Conservation (phyloP, 1,140 invertebrate species). For the Brachionus plicatilis region DNA sequence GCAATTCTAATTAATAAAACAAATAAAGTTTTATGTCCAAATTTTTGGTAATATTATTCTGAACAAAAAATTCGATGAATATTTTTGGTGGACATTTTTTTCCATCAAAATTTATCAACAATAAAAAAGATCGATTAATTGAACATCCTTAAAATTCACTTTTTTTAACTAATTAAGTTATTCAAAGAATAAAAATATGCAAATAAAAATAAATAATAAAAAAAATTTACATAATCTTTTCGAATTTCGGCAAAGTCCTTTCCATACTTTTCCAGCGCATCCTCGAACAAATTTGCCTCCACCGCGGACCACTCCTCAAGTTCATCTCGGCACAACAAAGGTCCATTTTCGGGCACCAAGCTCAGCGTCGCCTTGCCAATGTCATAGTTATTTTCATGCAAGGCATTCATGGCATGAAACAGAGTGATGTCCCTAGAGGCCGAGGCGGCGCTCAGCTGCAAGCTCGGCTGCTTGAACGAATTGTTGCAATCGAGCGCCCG, state of each 20-base stretch:
- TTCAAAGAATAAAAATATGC: too few relatives aligned
- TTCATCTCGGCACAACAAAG: constrained; percentile 93
- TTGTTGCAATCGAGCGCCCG: constrained; percentile 94
- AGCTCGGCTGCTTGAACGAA: constrained; percentile 91
- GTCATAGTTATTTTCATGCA: constrained; percentile 86
- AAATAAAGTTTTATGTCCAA: too few relatives aligned
- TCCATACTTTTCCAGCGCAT: constrained; percentile 94
- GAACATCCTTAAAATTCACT: too few relatives aligned
- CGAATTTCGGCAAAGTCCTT: constrained; percentile 99
- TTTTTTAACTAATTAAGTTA: too few relatives aligned
- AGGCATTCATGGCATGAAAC: constrained; percentile 96
- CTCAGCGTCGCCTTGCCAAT: constrained; percentile 82
- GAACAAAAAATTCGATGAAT: too few relatives aligned
- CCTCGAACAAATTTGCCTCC: constrained; percentile 97
- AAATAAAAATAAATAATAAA: neutral
- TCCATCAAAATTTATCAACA: too few relatives aligned
- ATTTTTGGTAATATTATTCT: too few relatives aligned
- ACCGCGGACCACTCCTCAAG: constrained; percentile 99
- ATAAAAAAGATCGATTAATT: too few relatives aligned
- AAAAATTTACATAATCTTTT: constrained; percentile 75
- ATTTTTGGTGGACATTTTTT: too few relatives aligned
- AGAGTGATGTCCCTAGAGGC: constrained; percentile 95
- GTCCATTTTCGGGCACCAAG: constrained; percentile 84
- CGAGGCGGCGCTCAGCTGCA: constrained; percentile 97
- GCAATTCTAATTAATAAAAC: too few relatives aligned